Conservation (phyloP, 2,888 invertebrate species). For the Pandemis heparana region DNA sequence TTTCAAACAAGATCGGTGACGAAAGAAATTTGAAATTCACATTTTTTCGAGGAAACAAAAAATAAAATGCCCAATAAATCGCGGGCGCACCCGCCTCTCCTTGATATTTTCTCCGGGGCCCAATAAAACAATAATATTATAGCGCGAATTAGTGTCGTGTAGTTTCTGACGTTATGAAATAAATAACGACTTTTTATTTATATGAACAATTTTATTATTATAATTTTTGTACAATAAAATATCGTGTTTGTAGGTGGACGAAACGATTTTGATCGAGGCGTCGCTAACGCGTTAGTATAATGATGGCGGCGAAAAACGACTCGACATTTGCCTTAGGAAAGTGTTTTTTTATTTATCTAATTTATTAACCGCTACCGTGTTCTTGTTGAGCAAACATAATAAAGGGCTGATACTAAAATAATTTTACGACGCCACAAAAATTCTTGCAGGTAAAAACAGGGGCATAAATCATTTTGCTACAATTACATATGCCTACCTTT, state of each 20-base stretch:
- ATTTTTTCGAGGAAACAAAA: constrained; percentile 75
- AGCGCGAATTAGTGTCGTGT: constrained; percentile 65
- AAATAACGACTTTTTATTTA: constrained; percentile 70
- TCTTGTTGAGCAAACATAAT: constrained; percentile 23
- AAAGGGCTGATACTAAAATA: constrained; percentile 26
- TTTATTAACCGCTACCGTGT: constrained; percentile 8
- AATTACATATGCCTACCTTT: background rate
- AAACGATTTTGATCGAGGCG: constrained; percentile 56
- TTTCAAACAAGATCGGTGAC: constrained; percentile 51
- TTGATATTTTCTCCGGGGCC: constrained; percentile 69
- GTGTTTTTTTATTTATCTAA: constrained; percentile 11
- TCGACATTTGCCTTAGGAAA: constrained; percentile 4
- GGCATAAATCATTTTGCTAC: background rate
- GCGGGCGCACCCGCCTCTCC: constrained; percentile 65
- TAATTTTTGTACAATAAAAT: constrained; percentile 74
- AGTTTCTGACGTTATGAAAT: constrained; percentile 65
- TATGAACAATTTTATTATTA: constrained; percentile 73
- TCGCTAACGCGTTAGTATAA: constrained; percentile 34
- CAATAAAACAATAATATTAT: constrained; percentile 83
- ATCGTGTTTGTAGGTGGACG: constrained; percentile 59
- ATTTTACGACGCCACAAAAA: constrained; percentile 26
- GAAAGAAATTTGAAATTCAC: constrained; percentile 51
- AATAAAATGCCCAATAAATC: constrained; percentile 77
- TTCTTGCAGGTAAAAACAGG: constrained; percentile 28
- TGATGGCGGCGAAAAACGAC: constrained; percentile 14